A percentile compares a stretch with the other conserved stretches of the same genome.
These are phyloP conservation scores for Ochotona princeps DNA, from an alignment of 2,113 vertebrate genomes.

Conservation along the genomic window DNA sequence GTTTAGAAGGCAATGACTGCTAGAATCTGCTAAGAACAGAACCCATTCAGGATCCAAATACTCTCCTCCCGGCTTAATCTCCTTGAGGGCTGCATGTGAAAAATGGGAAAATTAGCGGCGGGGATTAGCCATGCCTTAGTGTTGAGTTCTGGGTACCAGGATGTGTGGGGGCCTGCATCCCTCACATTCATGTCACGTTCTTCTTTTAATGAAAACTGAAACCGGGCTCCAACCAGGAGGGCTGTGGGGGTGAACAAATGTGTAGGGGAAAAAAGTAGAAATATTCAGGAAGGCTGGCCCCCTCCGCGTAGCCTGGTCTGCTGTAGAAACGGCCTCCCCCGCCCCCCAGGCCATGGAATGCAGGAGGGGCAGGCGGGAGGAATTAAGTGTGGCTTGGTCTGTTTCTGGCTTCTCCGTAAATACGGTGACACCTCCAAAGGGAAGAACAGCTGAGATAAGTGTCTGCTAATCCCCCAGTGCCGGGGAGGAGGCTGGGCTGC, in stretches of 20 bases:
- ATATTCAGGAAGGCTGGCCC: constrained; percentile 13
- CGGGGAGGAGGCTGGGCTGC: constrained; percentile 57
- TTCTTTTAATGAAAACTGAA: constrained; percentile 77
- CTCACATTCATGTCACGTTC: constrained; percentile 51
- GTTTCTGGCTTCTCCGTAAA: constrained; percentile 84
- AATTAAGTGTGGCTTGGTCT: constrained; percentile 80
- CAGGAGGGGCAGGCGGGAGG: constrained; percentile 57
- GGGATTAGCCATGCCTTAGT: not conserved
- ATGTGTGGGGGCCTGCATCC: constrained; percentile 14
- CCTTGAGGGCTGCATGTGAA: not conserved
- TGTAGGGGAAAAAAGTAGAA: constrained; percentile 58
- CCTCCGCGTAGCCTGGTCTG: not conserved
- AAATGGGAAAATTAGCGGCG: not conserved
- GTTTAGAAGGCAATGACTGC: constrained; percentile 29
- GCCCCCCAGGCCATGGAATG: constrained; percentile 2
- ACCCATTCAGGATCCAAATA: constrained; percentile 18
- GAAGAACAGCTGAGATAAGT: constrained; percentile 87
- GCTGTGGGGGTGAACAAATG: constrained; percentile 53
- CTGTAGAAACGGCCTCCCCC: not conserved
- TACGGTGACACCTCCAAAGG: constrained; percentile 83
- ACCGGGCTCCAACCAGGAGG: constrained; percentile 64
- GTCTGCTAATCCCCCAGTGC: constrained; percentile 83
- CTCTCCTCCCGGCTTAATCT: not conserved
- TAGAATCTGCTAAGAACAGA: constrained; percentile 26
- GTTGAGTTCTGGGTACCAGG: constrained; percentile 26